Base-by-base conservation (phyloP, 2,888 invertebrate species). In the Falcaria lacertinaria region DNA sequence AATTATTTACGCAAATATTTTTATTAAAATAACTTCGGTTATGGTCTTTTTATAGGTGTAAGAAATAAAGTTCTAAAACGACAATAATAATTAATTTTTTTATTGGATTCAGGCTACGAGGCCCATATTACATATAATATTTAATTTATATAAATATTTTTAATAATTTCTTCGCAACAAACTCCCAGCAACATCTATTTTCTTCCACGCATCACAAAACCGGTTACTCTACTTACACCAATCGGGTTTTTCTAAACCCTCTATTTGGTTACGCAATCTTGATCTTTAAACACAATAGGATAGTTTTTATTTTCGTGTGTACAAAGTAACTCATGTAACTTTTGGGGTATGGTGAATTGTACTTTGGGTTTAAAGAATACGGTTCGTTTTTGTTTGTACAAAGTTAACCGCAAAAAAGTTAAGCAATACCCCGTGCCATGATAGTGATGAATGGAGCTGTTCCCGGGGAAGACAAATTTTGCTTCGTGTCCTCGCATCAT, bases 381-480 rank as follows among this genome's bases (percentile, higher is more conserved):
- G 11, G 15, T 13, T 8, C 14, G 2, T 22, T 25, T 25, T 37
- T 14, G 15, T 15, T 22, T 22, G 36, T 19, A 15, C 3, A 14
- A 22, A 1, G 14, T n/a, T 15, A 22, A 32, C 32, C 46, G 41
- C 37, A 43, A n/a, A n/a, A n/a, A n/a, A n/a, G n/a, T n/a, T n/a
- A n/a, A 41, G 42, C 42, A 45, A 42, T 42, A 44, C 41, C 25
- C 36, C 44, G 55, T 63, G 65, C 61, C 60, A 49, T 58, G 62
- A 59, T 63, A 54, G 68, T 76, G 75, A 79, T 74, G 77, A 75
- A 81, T 78, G 57, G 61, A 46, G 38, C 47, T 50, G 60, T 54
- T 57, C 53, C 61, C 65, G 66, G 66, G 66, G 68, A 73, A 74
- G 77, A 80, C 76, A 79, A 79, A 79, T 78, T 74, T 78, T 66